Evolutionary conservation across 2,113 vertebrate species (phyloP).

Genomic region (Phainopepla nitens): DNA sequence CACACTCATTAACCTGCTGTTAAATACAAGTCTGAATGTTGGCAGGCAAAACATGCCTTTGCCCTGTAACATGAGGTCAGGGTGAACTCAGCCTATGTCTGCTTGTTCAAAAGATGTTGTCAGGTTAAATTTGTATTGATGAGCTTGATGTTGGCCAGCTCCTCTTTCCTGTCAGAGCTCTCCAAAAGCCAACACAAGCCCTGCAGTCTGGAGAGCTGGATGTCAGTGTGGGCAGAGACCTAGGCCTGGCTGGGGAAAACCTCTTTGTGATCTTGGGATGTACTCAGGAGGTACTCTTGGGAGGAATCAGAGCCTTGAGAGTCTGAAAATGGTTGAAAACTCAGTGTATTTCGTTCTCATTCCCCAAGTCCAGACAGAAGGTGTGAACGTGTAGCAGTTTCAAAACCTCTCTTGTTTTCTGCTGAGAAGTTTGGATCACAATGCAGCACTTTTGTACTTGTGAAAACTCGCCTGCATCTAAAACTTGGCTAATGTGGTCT

Average conservation of each 20-base stretch:
- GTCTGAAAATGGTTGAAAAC: neutral
- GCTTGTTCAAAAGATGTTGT: neutral
- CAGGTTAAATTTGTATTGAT: neutral
- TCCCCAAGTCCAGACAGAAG: neutral
- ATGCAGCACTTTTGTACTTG: neutral
- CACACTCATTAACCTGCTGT: neutral
- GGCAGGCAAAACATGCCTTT: neutral
- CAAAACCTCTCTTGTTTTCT: neutral
- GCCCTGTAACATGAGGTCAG: neutral
- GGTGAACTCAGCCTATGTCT: neutral
- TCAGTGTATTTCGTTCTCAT: neutral
- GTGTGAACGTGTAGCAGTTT: neutral
- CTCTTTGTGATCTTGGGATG: neutral
- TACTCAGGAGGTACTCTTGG: neutral
- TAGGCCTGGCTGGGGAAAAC: neutral
- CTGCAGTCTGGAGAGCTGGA: neutral
- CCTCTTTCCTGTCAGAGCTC: neutral
- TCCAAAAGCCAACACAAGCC: rapidly evolving
- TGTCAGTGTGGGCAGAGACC: neutral
- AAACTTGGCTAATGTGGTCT: neutral
- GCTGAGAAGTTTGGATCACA: neutral
- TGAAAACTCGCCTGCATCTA: neutral
- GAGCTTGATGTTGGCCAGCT: neutral
- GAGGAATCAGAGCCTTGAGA: neutral
- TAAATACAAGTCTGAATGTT: neutral